Base-by-base conservation (phyloP, 1,140 invertebrate genomes). In the Pygmarrhopalites habei region DNA sequence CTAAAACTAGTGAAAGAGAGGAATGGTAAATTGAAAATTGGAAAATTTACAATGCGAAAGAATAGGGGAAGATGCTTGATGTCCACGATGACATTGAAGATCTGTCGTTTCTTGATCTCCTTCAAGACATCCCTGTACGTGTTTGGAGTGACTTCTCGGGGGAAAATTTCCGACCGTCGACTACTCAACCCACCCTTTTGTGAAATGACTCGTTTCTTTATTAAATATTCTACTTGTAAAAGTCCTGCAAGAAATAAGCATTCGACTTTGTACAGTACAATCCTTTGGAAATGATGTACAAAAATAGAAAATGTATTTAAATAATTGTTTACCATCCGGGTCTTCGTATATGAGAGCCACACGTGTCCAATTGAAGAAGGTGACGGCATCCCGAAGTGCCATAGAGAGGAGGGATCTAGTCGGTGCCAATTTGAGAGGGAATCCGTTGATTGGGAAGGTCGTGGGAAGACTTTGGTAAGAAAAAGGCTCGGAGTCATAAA, bases 301-400 rank as follows among this genome's bases (percentile, higher is more conserved):
- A n/a, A n/a, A n/a, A n/a, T 35, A 35, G 5, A 7, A 35, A 35
- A 35, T 35, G 32, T 7, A 35, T 7, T 35, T 35, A n/a, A n/a
- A n/a, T n/a, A n/a, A n/a, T n/a, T n/a, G n/a, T 35, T 7, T 74
- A 89, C 88, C 86, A 69, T 86, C 85, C 75, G 88, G 85, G 72
- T 93, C 88, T 75, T 97, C 92, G 73, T 95, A 95, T 32, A 97
- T 84, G 65, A 97, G 88, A 0, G 90, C 92, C 68, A 95, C 90
- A 77, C 86, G 85, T 7, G 89, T 92, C 92, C 92, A 96, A 74
- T 94, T 93, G 30, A 94, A 81, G 74, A 90, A 92, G 25, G 82
- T 79, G 77, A 95, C 90, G 47, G 95, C 80, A 73, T 95, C 92
- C 60, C 85, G 82, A 75, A 92, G 91, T 0, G 92, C 91, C 53